Conservation (phyloP, 2,797 vertebrate species). For the Pantherophis alleghaniensis region DNA sequence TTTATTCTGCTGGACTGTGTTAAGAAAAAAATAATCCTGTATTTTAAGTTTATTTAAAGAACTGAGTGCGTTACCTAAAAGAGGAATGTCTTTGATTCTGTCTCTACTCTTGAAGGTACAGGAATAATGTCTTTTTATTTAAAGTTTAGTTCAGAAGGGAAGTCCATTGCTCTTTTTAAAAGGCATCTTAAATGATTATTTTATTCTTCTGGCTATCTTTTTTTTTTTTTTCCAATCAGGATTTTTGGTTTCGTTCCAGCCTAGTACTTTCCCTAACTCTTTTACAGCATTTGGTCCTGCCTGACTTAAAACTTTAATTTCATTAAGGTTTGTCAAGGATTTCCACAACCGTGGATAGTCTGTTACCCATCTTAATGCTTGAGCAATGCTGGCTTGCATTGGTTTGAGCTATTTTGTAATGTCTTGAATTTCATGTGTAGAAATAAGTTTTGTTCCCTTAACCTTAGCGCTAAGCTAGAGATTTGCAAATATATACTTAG, state of each 20-base stretch:
- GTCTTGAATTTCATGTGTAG: background rate
- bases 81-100: background rate
- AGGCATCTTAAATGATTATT: background rate
- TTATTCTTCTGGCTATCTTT: background rate
- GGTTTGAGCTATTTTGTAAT: background rate
- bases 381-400: background rate
- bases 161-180: background rate
- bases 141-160: background rate
- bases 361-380: background rate
- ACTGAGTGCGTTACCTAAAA: background rate
- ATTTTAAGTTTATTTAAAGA: background rate
- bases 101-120: background rate
- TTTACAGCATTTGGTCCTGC: background rate
- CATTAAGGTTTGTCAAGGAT: conserved; percentile 40
- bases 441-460: background rate
- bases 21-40: background rate
- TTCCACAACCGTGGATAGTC: background rate
- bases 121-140: background rate
- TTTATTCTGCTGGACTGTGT: background rate
- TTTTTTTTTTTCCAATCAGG: background rate
- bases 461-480: background rate
- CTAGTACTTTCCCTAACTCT: background rate
- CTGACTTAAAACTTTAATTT: background rate
- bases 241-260: background rate
- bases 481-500: background rate